Percentiles rank a stretch among this genome's conserved stretches.
phyloP scores from a whole-genome alignment of 1,140 invertebrate genomes.

The Sinonovacula constricta region DNA sequence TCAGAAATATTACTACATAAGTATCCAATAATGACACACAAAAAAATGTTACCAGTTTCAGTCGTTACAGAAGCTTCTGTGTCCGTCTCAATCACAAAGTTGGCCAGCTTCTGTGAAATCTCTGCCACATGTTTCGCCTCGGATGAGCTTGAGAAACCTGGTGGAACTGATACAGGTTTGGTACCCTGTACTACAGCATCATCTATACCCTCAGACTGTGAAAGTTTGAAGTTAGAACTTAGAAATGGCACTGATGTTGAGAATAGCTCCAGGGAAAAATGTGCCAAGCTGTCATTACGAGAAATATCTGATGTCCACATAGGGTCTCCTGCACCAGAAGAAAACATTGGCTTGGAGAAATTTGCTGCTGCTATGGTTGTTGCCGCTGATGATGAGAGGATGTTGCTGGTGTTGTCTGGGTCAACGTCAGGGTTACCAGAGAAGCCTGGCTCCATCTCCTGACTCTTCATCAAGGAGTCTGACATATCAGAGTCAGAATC shows the following conservation, averaged over 20 bases:
- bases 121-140: constrained; percentile 76
- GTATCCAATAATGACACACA: background rate
- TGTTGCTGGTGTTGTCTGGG: background rate
- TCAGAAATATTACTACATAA: background rate
- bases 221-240: constrained; percentile 66
- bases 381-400: background rate
- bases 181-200: constrained; percentile 70
- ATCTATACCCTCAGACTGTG: constrained; percentile 57
- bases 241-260: constrained; percentile 70
- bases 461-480: constrained; percentile 66
- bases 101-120: constrained; percentile 77
- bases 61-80: constrained; percentile 74
- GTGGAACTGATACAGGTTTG: constrained; percentile 72
- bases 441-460: constrained; percentile 60
- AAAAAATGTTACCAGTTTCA: constrained; percentile 75
- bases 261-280: constrained; percentile 72
- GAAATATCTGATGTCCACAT: constrained; percentile 59
- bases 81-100: constrained; percentile 79
- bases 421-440: constrained; percentile 51
- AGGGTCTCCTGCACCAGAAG: constrained; percentile 29
- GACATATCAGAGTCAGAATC: constrained; percentile 74
- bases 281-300: constrained; percentile 62
- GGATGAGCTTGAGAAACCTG: constrained; percentile 71
- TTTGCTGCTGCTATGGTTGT: constrained; percentile 27
- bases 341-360: constrained; percentile 11